Evolutionary conservation across 2,888 invertebrate species (phyloP).

Genomic region (Acleris sparsana): DNA sequence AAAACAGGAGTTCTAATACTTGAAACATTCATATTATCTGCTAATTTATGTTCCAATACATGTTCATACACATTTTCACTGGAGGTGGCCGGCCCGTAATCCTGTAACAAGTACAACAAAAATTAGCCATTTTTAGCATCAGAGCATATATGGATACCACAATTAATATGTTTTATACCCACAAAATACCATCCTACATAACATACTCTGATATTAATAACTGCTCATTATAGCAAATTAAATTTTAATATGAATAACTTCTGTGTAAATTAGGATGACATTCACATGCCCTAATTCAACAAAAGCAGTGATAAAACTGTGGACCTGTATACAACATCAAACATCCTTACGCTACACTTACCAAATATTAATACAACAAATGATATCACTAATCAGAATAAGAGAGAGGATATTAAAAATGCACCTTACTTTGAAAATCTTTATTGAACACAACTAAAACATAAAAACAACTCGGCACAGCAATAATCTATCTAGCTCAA

Average conservation of each 20-base stretch:
- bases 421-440: conserved; percentile 54
- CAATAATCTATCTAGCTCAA: too few relatives aligned
- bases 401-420: conserved; percentile 58
- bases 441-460: conserved; percentile 50
- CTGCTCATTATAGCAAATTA: conserved; percentile 45
- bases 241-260: conserved; percentile 56
- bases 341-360: conserved; percentile 46
- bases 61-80: conserved; percentile 77
- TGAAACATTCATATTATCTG: conserved; percentile 74
- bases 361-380: conserved; percentile 39
- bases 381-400: conserved; percentile 35
- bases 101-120: conserved; percentile 63
- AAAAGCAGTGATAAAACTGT: conserved; percentile 42
- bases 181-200: background rate
- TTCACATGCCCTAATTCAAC: conserved; percentile 51
- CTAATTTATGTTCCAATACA: conserved; percentile 78
- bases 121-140: conserved; percentile 15
- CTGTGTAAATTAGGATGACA: conserved; percentile 46
- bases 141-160: background rate
- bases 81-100: conserved; percentile 83
- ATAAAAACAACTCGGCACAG: background rate
- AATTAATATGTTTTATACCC: background rate
- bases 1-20: conserved; percentile 76
- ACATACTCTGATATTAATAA: conserved; percentile 19
- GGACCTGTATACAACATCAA: conserved; percentile 34